These are phyloP conservation scores for Muscicapa comitata DNA, from an alignment of 2,797 vertebrate species.

Conservation along the genomic window DNA sequence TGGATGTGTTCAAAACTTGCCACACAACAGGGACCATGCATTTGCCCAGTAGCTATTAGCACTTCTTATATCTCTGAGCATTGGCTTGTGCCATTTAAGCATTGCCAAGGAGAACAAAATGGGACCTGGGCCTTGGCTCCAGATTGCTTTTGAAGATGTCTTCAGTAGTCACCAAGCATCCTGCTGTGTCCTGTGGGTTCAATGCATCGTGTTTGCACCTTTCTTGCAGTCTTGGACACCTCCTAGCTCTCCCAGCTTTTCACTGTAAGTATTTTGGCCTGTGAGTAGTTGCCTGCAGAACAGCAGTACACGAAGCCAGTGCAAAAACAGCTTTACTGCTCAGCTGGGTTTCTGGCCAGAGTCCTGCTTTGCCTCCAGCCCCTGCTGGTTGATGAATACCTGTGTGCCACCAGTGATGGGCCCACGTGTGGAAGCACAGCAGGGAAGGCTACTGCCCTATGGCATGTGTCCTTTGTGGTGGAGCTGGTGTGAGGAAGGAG, in stretches of 20 bases:
- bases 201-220: neutral
- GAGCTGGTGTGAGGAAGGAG: neutral
- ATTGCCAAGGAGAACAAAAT: neutral
- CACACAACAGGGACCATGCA: accelerated
- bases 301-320: neutral
- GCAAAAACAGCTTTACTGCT: neutral
- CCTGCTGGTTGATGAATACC: neutral
- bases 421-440: accelerated
- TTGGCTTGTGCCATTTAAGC: neutral
- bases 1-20: neutral
- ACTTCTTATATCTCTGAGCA: neutral
- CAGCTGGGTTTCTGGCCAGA: neutral
- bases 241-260: accelerated
- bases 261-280: neutral
- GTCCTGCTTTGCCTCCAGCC: neutral
- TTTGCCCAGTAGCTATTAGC: neutral
- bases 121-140: neutral
- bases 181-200: neutral
- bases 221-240: neutral
- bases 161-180: neutral
- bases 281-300: neutral
- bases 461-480: neutral
- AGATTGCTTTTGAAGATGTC: neutral
- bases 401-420: neutral
- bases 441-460: neutral